phyloP scores from a whole-genome alignment of 2,888 invertebrate species.

The Furcula furcula region DNA sequence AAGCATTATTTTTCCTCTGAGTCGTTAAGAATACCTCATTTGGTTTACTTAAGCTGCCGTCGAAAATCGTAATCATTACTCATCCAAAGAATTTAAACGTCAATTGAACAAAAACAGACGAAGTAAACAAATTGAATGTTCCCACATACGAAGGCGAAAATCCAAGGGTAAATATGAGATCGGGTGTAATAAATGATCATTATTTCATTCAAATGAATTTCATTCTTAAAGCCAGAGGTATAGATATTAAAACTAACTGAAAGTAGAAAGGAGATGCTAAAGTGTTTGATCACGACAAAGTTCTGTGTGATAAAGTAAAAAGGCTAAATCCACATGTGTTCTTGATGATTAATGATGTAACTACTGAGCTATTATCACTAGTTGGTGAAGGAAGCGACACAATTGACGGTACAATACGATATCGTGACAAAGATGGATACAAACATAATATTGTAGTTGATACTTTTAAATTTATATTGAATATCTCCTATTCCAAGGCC shows the following conservation, averaged over 20 bases:
- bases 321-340: constrained; percentile 68
- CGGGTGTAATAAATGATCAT: constrained; percentile 66
- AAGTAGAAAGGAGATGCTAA: constrained; percentile 47
- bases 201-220: constrained; percentile 24
- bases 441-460: constrained; percentile 13
- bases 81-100: constrained; percentile 67
- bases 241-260: constrained; percentile 32
- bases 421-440: constrained; percentile 50
- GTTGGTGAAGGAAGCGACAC: constrained; percentile 54
- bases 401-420: constrained; percentile 60
- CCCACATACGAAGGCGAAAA: constrained; percentile 80
- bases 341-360: constrained; percentile 73
- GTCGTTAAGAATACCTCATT: constrained; percentile 10
- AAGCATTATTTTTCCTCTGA: no score
- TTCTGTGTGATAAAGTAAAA: constrained; percentile 66
- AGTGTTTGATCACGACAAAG: constrained; percentile 67
- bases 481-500: constrained; percentile 15
- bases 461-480: neutral
- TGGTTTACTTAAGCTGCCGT: constrained; percentile 47
- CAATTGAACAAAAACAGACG: constrained; percentile 79
- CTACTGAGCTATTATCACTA: constrained; percentile 68
- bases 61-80: constrained; percentile 66
- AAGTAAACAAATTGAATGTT: constrained; percentile 78
- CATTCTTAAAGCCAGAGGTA: constrained; percentile 25
- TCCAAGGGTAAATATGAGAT: constrained; percentile 73